phyloP scores from a whole-genome alignment of 2,797 vertebrate species.

The Crocodylus rhombifer region DNA sequence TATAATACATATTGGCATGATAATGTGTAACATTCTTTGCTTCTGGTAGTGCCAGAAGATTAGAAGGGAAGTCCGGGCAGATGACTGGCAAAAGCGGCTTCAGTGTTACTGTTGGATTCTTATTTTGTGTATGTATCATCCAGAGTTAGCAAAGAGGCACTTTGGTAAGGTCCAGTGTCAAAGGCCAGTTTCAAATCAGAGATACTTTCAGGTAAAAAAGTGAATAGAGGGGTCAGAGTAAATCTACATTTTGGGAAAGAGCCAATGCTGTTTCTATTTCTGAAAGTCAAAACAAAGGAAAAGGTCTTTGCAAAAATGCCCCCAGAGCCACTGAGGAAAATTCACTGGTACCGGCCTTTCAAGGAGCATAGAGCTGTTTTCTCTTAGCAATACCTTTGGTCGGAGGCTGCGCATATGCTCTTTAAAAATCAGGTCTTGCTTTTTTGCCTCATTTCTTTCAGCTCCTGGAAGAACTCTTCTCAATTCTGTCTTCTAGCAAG shows the following conservation, averaged over 20 bases:
- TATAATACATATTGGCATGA: neutral
- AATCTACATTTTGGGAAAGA: neutral
- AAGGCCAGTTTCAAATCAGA: neutral
- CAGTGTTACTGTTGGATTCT: neutral
- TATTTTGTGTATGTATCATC: neutral
- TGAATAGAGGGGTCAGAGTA: neutral
- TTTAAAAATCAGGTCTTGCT: constrained; percentile 32
- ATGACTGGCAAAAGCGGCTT: neutral
- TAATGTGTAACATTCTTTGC: neutral
- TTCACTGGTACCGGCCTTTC: neutral
- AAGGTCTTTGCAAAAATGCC: neutral
- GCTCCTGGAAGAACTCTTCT: constrained; percentile 21
- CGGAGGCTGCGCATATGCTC: neutral
- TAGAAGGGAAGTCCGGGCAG: neutral
- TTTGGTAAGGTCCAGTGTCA: neutral
- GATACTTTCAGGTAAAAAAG: neutral
- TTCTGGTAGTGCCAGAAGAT: neutral
- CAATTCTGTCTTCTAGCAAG: constrained; percentile 37
- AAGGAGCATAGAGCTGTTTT: neutral
- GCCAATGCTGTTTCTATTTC: neutral
- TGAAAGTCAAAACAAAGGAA: neutral
- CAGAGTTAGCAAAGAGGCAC: neutral
- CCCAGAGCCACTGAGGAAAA: neutral
- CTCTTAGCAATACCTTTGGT: neutral
- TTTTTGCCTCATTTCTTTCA: constrained; percentile 55